Base-by-base conservation (phyloP, 2,797 vertebrate genomes). In the Spinibarbus caldwelli region DNA sequence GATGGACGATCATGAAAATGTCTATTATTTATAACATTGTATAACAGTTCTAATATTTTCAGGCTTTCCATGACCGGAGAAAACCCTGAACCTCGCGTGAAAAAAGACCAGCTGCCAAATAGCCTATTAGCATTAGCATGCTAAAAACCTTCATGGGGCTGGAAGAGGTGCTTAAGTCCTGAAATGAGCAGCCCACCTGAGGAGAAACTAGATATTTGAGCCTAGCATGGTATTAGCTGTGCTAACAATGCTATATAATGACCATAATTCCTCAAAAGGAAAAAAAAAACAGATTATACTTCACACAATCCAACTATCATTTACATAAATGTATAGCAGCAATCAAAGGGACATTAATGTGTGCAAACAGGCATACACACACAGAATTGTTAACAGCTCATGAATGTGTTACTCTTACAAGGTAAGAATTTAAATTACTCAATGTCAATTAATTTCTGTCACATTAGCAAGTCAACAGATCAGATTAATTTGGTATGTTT, bases 401-500 rank as follows among this genome's bases (percentile, higher is more conserved):
- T 73, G 64, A 62, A 62, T 66, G 26, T 31, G 54, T 21, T 82
- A 66, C 71, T 83, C 23, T 43, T 70, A 57, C 52, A 78, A 29
- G 73, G 76, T 62, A 80, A 43, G 70, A 80, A 72, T n/a, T 64
- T 49, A 43, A 86, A 86, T 79, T 78, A 82, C 54, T 62, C 38
- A 36, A 34, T 62, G 79, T 76, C 76, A 71, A n/a, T 72, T 79
- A 0, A 62, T 82, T 82, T 80, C 49, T 62, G 90, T 90, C 91
- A 93, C 93, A 92, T 93, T 92, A 91, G 92, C 77, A 89, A 90
- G 78, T 90, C 92, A 92, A 90, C 90, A 91, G 92, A 94, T 93
- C 92, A 92, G 92, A 95, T 94, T 94, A 94, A 94, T 94, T 94
- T 93, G 89, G 88, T 89, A 88, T 93, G 93, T 95, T 95, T 94